These are phyloP conservation scores for Falco columbarius DNA, from an alignment of 2,797 vertebrate species.

Conservation along the genomic window DNA sequence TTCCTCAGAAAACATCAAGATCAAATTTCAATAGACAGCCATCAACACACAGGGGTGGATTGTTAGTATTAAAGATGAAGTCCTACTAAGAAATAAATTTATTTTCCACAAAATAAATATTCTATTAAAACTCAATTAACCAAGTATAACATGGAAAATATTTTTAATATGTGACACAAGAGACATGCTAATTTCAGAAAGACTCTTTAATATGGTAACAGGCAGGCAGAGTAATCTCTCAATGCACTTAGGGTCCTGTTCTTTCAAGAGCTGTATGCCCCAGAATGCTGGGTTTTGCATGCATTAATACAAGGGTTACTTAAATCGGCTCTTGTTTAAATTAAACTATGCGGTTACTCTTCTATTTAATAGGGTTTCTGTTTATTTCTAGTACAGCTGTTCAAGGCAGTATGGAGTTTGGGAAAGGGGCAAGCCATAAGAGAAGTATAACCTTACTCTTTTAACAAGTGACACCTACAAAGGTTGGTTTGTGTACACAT, in stretches of 20 bases:
- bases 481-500: background rate
- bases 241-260: background rate
- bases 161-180: background rate
- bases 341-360: background rate
- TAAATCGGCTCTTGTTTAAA: background rate
- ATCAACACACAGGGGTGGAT: background rate
- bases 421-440: background rate
- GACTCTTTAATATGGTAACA: background rate
- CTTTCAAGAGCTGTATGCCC: background rate
- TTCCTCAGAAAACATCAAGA: background rate
- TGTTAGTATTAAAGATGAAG: background rate
- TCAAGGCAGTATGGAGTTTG: background rate
- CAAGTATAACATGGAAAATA: background rate
- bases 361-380: background rate
- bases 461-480: background rate
- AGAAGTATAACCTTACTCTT: background rate
- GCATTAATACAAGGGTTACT: background rate
- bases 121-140: slow-evolving; percentile 13
- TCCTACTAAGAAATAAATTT: background rate
- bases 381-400: background rate
- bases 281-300: background rate
- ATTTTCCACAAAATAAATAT: slow-evolving; percentile 19
- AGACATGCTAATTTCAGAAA: background rate
- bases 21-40: background rate
- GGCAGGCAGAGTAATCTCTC: background rate